Percentiles rank a stretch among this genome's conserved stretches.
These are phyloP conservation scores for Antheraea mylitta DNA, from an alignment of 1,140 invertebrate genomes.

Conservation along the genomic window DNA sequence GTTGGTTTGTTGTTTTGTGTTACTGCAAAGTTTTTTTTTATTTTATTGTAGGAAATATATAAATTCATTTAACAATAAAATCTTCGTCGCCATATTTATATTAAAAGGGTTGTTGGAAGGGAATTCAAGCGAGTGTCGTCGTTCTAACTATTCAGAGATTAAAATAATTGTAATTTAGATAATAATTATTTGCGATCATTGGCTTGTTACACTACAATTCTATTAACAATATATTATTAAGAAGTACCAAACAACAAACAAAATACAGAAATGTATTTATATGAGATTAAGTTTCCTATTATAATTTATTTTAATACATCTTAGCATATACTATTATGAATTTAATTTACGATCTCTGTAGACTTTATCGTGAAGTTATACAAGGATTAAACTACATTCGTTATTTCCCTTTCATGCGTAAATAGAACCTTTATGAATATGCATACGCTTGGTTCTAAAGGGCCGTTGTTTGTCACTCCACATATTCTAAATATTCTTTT, in stretches of 20 bases:
- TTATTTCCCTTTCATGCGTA: constrained; percentile 1
- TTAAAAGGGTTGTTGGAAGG: no score
- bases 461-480: neutral
- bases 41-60: no score
- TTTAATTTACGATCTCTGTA: neutral
- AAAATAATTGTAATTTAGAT: no score
- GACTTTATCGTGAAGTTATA: neutral
- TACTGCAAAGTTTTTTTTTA: neutral
- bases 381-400: neutral
- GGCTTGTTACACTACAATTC: no score
- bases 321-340: neutral
- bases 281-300: neutral
- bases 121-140: no score
- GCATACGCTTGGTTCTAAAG: neutral
- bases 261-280: no score
- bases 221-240: no score
- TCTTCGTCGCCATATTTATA: no score
- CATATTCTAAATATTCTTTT: neutral
- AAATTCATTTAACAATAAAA: no score
- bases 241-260: no score
- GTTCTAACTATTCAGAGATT: no score
- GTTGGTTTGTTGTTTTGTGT: neutral
- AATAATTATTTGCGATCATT: no score
- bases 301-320: neutral
- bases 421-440: neutral